phyloP scores from a whole-genome alignment of 2,113 vertebrate species.

The Tylochromis polylepis region DNA sequence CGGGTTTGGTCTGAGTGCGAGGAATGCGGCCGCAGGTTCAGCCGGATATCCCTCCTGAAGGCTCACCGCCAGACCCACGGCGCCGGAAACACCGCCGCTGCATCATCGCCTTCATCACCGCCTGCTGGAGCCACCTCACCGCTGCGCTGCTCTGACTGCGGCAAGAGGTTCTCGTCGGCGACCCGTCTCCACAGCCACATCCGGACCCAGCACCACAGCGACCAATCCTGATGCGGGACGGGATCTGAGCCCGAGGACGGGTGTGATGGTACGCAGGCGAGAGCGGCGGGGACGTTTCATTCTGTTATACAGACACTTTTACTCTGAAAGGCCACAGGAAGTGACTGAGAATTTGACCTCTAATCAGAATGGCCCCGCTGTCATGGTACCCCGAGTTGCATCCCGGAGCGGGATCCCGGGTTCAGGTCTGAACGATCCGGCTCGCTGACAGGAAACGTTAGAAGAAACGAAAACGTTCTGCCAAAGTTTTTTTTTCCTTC shows the following conservation, averaged over 20 bases:
- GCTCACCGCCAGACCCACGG: conserved; percentile 67
- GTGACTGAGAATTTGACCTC: neutral
- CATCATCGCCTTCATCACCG: neutral
- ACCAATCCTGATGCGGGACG: conserved; percentile 21
- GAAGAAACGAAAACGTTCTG: neutral
- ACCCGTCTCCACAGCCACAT: conserved; percentile 63
- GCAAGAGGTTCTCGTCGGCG: conserved; percentile 65
- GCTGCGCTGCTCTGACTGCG: conserved; percentile 50
- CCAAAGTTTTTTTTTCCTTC: neutral
- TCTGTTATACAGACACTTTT: neutral
- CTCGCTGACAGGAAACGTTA: neutral
- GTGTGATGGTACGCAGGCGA: neutral
- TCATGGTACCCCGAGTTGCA: neutral
- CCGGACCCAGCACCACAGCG: conserved; percentile 46
- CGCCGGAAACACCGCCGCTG: neutral
- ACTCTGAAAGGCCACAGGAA: neutral
- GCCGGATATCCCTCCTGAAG: conserved; percentile 68
- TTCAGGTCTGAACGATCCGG: neutral
- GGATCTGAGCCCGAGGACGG: too few relatives aligned
- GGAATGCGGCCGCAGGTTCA: conserved; percentile 72
- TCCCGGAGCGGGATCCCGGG: neutral
- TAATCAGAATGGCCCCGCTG: neutral
- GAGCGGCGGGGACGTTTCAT: neutral
- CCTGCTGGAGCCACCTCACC: neutral
- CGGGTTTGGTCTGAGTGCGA: conserved; percentile 65